Percentiles rank a stretch among this genome's conserved stretches.
phyloP scores from a whole-genome alignment of 2,113 vertebrate species.

The Catagonus wagneri region DNA sequence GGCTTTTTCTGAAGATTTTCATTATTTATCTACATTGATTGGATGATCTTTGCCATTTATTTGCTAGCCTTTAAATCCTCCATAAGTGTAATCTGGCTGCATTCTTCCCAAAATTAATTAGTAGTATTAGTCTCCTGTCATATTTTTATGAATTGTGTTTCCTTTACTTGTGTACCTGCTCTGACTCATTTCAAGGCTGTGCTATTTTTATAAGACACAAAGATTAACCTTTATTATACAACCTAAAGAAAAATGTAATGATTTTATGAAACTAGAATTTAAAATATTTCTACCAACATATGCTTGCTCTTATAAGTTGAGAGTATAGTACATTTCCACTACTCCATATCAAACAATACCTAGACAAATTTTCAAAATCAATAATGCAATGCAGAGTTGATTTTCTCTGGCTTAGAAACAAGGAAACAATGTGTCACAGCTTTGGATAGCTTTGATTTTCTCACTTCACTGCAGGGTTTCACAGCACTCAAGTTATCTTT shows the following conservation, averaged over 20 bases:
- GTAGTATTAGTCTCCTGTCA: slow-evolving; percentile 60
- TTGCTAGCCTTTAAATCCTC: slow-evolving; percentile 44
- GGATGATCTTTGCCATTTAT: slow-evolving; percentile 56
- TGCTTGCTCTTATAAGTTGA: background rate
- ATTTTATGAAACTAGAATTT: background rate
- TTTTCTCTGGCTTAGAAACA: background rate
- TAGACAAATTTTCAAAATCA: background rate
- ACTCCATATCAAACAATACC: background rate
- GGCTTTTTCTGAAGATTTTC: slow-evolving; percentile 66
- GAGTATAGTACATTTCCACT: background rate
- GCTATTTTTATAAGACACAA: background rate
- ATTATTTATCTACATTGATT: slow-evolving; percentile 80
- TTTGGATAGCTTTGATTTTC: background rate
- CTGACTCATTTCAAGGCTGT: background rate
- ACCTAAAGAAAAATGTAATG: background rate
- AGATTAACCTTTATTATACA: background rate
- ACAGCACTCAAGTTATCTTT: background rate
- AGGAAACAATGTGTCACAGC: background rate
- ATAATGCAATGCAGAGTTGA: background rate
- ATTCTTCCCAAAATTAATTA: slow-evolving; percentile 68
- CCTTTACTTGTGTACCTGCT: slow-evolving; percentile 37
- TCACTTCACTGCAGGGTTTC: background rate
- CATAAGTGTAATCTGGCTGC: slow-evolving; percentile 47
- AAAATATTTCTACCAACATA: background rate
- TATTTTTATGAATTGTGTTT: slow-evolving; percentile 13